A percentile compares a stretch with the other conserved stretches of the same genome.
These are phyloP conservation scores for Pithys albifrons DNA, from an alignment of 2,113 vertebrate species.

Conservation along the genomic window DNA sequence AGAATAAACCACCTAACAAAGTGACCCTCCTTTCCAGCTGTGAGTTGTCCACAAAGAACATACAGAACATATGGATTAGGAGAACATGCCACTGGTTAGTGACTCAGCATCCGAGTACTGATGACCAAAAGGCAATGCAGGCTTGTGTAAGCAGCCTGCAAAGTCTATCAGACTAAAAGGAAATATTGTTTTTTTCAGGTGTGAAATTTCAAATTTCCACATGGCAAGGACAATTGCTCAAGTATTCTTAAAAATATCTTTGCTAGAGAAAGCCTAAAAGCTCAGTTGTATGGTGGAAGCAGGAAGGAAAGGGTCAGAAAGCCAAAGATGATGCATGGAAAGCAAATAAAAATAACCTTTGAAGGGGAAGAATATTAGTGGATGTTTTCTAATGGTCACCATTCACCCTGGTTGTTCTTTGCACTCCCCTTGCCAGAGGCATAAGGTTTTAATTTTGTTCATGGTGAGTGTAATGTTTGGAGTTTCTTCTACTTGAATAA, in stretches of 20 bases:
- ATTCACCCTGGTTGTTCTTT: conserved; percentile 5
- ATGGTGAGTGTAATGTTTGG: conserved; percentile 27
- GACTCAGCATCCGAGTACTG: neutral
- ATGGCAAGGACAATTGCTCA: neutral
- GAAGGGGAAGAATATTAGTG: conserved; percentile 33
- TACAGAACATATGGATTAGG: neutral
- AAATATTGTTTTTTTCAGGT: neutral
- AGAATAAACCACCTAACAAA: neutral
- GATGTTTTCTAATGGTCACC: conserved; percentile 38
- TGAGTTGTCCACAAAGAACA: neutral
- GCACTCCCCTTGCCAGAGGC: conserved; percentile 28
- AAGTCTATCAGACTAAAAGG: neutral
- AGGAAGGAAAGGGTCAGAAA: conserved; percentile 21
- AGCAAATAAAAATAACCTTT: conserved; percentile 31
- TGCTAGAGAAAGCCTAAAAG: neutral
- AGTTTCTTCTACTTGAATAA: conserved; percentile 18
- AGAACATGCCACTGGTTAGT: neutral
- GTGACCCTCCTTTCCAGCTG: neutral
- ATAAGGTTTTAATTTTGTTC: conserved; percentile 48
- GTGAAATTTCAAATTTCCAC: neutral
- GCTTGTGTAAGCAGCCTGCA: neutral
- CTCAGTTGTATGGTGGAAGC: neutral
- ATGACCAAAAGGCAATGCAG: neutral
- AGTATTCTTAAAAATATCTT: neutral
- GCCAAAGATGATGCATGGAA: neutral